A percentile compares a stretch with the other conserved stretches of the same genome.
phyloP scores from a whole-genome alignment of 2,797 vertebrate species.

The Ataeniobius toweri region DNA sequence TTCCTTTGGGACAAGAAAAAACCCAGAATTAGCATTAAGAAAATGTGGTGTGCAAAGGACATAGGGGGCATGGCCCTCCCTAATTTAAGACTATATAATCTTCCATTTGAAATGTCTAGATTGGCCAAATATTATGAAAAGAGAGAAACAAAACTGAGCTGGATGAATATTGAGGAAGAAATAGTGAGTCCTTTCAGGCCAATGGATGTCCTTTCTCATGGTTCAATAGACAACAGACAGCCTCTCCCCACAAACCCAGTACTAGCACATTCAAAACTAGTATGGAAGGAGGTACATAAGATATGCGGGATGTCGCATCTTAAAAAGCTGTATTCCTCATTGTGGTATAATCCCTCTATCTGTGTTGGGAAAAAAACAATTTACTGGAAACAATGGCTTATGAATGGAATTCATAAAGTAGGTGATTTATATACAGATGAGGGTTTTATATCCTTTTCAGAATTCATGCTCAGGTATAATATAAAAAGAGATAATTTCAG shows the following conservation, averaged over 20 bases:
- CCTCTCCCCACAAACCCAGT: not conserved
- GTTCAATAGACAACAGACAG: not conserved
- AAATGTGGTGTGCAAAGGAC: not conserved
- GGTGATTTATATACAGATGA: not conserved
- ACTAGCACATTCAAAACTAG: not conserved
- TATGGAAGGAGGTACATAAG: not conserved
- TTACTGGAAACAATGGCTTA: not conserved
- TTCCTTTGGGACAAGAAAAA: not conserved
- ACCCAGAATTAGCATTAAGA: not conserved
- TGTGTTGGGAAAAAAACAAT: not conserved
- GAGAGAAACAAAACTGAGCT: not conserved
- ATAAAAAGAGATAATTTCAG: too few relatives aligned
- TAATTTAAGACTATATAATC: not conserved
- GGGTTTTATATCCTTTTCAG: too few relatives aligned
- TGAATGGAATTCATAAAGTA: not conserved
- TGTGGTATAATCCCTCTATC: not conserved
- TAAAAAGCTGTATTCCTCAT: not conserved
- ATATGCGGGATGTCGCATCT: not conserved
- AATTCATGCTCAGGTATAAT: too few relatives aligned
- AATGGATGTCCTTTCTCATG: not conserved
- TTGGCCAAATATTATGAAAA: too few relatives aligned
- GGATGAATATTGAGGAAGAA: not conserved
- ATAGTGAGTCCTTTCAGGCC: constrained; percentile 1
- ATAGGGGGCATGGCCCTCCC: not conserved
- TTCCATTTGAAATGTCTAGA: not conserved